Percentiles rank a stretch among this genome's conserved stretches.
phyloP scores from a whole-genome alignment of 1,140 invertebrate genomes.

The Cepaea nemoralis region DNA sequence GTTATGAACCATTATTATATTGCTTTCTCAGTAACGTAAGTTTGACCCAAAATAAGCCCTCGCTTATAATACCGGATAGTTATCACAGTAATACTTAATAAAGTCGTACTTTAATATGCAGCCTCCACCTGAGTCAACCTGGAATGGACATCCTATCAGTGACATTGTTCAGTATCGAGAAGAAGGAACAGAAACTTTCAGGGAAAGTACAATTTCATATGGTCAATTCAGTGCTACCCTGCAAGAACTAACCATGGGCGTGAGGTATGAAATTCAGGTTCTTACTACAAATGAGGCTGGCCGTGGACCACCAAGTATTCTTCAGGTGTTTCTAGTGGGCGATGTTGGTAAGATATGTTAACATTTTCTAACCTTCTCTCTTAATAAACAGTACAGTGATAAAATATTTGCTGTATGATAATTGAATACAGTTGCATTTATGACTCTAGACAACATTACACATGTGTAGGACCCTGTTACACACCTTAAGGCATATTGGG shows the following conservation, averaged over 20 bases:
- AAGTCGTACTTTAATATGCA: conserved; percentile 39
- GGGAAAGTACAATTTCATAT: conserved; percentile 52
- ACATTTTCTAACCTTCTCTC: neutral
- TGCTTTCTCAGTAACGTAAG: too few species aligned
- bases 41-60: neutral
- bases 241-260: conserved; percentile 53
- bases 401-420: neutral
- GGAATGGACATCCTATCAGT: conserved; percentile 92
- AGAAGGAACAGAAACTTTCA: conserved; percentile 55
- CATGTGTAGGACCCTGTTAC: too few species aligned
- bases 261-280: conserved; percentile 95
- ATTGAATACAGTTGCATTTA: too few species aligned
- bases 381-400: neutral
- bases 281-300: conserved; percentile 97
- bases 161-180: conserved; percentile 81
- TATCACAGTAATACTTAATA: neutral
- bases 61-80: neutral
- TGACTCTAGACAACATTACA: too few species aligned
- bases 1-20: too few species aligned
- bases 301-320: conserved; percentile 89
- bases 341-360: conserved; percentile 78
- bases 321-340: conserved; percentile 84
- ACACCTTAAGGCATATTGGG: too few species aligned
- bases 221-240: conserved; percentile 43
- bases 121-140: conserved; percentile 82